These are phyloP conservation scores for Apotomis capreana DNA, from an alignment of 2,888 invertebrate genomes.

Conservation along the genomic window DNA sequence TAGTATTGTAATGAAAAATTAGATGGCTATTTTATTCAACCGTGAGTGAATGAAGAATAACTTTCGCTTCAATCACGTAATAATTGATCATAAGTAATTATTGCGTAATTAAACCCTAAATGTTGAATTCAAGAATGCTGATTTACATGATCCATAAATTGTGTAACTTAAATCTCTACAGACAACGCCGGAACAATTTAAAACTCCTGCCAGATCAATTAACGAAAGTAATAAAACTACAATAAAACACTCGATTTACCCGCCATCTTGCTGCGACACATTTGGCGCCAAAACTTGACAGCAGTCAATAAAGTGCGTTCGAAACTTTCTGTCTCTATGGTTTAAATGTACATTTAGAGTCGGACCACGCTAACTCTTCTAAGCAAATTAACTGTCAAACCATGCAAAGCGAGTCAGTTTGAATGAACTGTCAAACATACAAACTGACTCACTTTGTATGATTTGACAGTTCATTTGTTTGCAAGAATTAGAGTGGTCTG, in stretches of 20 bases:
- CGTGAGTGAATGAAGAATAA: too few relatives aligned
- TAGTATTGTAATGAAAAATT: not conserved
- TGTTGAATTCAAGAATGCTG: not conserved
- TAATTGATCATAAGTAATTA: too few relatives aligned
- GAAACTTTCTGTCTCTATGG: not conserved
- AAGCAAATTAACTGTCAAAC: too few relatives aligned
- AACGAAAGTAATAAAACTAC: constrained; percentile 9
- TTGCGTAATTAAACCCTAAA: too few relatives aligned
- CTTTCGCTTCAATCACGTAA: too few relatives aligned
- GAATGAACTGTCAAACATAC: too few relatives aligned
- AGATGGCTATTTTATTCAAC: not conserved
- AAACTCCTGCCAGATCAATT: constrained; percentile 23
- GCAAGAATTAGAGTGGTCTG: too few relatives aligned
- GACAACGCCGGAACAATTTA: not conserved
- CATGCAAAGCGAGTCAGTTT: too few relatives aligned
- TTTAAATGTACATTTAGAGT: too few relatives aligned
- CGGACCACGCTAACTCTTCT: too few relatives aligned
- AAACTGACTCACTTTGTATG: too few relatives aligned
- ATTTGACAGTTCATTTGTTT: too few relatives aligned
- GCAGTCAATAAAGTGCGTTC: constrained; percentile 26
- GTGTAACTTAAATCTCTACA: not conserved
- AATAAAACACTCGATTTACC: constrained; percentile 23
- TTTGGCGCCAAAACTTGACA: constrained; percentile 34
- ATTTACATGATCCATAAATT: constrained; percentile 6
- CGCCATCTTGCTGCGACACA: constrained; percentile 8